Evolutionary conservation across 2,113 vertebrate species (phyloP), one percentile per base, ranked within the genome.

Genomic region (Pangasianodon gigas): DNA sequence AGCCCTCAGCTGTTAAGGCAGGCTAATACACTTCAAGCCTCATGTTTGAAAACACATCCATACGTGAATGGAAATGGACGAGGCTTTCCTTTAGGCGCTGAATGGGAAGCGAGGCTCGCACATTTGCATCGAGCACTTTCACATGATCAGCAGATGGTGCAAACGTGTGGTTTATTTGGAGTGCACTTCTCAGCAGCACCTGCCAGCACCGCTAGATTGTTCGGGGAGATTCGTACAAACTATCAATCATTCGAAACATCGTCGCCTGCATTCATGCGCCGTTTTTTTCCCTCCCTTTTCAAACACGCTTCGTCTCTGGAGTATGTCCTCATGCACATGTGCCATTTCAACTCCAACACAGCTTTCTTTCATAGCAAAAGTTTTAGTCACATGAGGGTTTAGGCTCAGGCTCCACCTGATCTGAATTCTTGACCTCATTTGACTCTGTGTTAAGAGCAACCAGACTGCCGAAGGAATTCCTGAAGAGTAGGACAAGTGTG

Each of bases 141-240:
- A 67, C 84, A 80, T 79, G 88, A 89, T 90, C 84, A 86, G 89
- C 89, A 86, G 75, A 86, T 86, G 89, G 89, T 90, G 84, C 60
- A 69, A 86, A 86, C 75, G 75, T 90, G 89, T 86, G 89, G 89
- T 86, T 86, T 69, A 56, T 81, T 54, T 82, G 60, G 89, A 90
- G 84, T n/a, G 84, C 84, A 44, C 74, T 67, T 77, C 88, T 86
- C 84, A 5, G 51, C 75, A 86, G 10, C 89, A 86, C 74, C 89
- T 89, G 88, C 67, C 88, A 77, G 81, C 67, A 46, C 67, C 44
- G 52, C 81, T 74, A 74, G 67, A 89, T 74, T 32, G 88, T 85
- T 89, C 7, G 37, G 7, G 56, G 86, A 91, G 26, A 86, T 89
- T 62, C 60, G 60, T 56, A 91, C 74, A 88, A 87, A 84, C 48